Percentiles rank a stretch among this genome's conserved stretches.
These are phyloP conservation scores for Bombus pyrosoma DNA, from an alignment of 1,140 invertebrate species.

Conservation along the genomic window DNA sequence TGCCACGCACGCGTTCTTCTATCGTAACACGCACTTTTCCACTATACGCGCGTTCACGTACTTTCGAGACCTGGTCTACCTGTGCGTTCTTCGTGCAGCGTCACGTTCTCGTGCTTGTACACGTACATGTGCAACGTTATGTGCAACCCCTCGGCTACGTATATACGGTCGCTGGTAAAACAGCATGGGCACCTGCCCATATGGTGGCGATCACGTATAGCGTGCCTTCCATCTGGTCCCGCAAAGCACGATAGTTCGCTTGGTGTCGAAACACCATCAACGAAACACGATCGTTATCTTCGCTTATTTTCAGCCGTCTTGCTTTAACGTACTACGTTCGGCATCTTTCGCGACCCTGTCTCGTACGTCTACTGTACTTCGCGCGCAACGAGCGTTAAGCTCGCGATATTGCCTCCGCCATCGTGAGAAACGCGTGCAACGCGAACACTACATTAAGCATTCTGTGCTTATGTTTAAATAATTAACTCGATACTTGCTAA, in stretches of 20 bases:
- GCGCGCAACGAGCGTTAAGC: too few relatives aligned
- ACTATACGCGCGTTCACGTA: constrained; percentile 39
- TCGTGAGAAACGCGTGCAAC: too few relatives aligned
- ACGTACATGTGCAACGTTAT: not conserved
- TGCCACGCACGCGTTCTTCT: constrained; percentile 66
- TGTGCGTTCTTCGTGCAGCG: not conserved
- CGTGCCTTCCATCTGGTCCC: constrained; percentile 72
- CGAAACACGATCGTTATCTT: constrained; percentile 38
- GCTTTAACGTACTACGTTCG: constrained; percentile 29
- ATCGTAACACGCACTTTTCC: constrained; percentile 59
- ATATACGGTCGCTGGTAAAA: constrained; percentile 51
- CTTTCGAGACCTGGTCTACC: constrained; percentile 17
- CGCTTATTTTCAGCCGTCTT: constrained; percentile 7
- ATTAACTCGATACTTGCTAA: too few relatives aligned
- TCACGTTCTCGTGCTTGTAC: constrained; percentile 1
- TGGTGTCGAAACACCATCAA: constrained; percentile 34
- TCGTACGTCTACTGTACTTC: not conserved
- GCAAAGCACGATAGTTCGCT: constrained; percentile 25
- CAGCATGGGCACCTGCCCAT: constrained; percentile 78
- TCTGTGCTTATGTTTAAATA: too few relatives aligned
- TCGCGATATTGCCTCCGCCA: too few relatives aligned
- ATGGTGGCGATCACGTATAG: constrained; percentile 64
- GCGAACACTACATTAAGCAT: too few relatives aligned
- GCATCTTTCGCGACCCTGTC: not conserved
- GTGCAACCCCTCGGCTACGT: constrained; percentile 1